Conservation (phyloP, 2,888 invertebrate species). For the Lagria hirta region DNA sequence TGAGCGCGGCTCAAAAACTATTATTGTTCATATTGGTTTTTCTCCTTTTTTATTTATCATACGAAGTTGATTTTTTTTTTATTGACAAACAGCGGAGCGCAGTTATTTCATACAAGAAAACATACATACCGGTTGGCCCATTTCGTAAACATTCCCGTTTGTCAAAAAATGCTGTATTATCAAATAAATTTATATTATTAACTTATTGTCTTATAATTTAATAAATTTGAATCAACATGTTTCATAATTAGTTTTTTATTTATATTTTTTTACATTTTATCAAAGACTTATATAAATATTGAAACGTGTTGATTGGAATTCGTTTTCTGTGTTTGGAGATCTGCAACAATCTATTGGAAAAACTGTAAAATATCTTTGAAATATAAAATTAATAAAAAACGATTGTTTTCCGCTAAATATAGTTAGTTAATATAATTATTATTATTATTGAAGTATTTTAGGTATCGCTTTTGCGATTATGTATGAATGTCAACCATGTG, state of each 20-base stretch:
- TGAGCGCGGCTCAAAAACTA: conserved; percentile 41
- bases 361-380: conserved; percentile 18
- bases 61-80: conserved; percentile 32
- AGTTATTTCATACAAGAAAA: conserved; percentile 19
- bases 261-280: conserved; percentile 13
- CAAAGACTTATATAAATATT: conserved; percentile 4
- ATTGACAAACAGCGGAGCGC: conserved; percentile 44
- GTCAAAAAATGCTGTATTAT: conserved; percentile 52
- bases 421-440: conserved; percentile 34
- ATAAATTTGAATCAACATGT: conserved; percentile 32
- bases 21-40: conserved; percentile 43
- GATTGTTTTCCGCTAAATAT: conserved; percentile 29
- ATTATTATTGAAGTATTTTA: conserved; percentile 34
- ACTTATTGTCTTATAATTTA: conserved; percentile 45
- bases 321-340: conserved; percentile 23
- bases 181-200: conserved; percentile 53
- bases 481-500: conserved; percentile 57
- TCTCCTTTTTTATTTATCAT: conserved; percentile 34
- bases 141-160: conserved; percentile 53
- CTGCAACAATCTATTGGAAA: conserved; percentile 23
- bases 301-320: conserved; percentile 32
- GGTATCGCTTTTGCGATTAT: conserved; percentile 45
- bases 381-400: conserved; percentile 20
- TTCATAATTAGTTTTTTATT: conserved; percentile 27
- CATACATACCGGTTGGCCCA: conserved; percentile 20